phyloP scores from a whole-genome alignment of 2,888 invertebrate genomes.

The Caenorhabditis doughertyi region DNA sequence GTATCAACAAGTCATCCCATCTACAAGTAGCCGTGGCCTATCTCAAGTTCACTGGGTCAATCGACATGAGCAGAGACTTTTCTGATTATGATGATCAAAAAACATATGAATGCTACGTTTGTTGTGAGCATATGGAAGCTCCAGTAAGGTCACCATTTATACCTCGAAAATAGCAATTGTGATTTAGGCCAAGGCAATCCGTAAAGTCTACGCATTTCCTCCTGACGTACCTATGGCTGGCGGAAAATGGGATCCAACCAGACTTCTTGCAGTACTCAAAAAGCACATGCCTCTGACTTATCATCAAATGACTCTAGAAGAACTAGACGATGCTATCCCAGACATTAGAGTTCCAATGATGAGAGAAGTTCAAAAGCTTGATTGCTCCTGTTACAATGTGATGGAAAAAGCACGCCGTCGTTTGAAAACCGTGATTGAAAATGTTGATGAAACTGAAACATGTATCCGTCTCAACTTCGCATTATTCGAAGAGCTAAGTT shows the following conservation, averaged over 20 bases:
- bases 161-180: too few species aligned
- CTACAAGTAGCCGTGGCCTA: constrained; percentile 13
- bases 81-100: background rate
- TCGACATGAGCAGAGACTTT: background rate
- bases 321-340: background rate
- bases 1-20: background rate
- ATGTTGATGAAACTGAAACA: background rate
- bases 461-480: background rate
- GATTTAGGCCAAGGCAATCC: constrained; percentile 15
- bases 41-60: background rate
- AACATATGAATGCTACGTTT: constrained; percentile 10
- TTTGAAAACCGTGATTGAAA: constrained; percentile 1
- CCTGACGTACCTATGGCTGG: background rate
- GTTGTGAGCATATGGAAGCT: background rate
- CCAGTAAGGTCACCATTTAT: constrained; percentile 19
- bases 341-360: background rate
- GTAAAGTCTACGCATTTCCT: constrained; percentile 19
- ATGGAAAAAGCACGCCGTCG: background rate
- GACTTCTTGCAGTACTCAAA: constrained; percentile 10
- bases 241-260: background rate
- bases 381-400: constrained; percentile 9
- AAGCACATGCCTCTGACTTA: constrained; percentile 1
- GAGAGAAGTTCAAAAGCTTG: background rate
- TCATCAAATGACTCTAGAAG: background rate
- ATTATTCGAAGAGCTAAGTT: background rate